phyloP scores from a whole-genome alignment of 2,888 invertebrate species.

The Gymnoscelis rufifasciata region DNA sequence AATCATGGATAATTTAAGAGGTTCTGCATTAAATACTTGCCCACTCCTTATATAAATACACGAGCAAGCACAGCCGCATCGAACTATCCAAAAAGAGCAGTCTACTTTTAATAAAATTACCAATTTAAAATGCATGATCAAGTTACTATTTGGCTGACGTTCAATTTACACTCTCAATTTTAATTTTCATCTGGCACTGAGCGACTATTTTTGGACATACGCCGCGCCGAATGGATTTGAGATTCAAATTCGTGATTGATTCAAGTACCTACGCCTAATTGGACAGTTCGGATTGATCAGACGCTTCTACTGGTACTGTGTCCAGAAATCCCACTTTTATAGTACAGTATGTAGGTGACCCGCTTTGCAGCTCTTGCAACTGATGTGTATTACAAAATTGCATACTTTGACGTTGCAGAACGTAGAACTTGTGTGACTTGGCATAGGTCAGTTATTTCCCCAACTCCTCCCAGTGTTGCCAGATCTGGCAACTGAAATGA shows the following conservation, averaged over 20 bases:
- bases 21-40: neutral
- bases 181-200: too few relatives aligned
- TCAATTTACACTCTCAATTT: too few relatives aligned
- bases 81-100: neutral
- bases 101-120: neutral
- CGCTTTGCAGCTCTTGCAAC: slow-evolving; percentile 38
- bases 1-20: neutral
- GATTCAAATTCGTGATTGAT: too few relatives aligned
- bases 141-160: neutral
- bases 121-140: neutral
- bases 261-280: too few relatives aligned
- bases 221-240: too few relatives aligned
- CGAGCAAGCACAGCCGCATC: neutral
- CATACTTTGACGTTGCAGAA: slow-evolving; percentile 33
- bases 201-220: too few relatives aligned
- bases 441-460: slow-evolving; percentile 11
- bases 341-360: slow-evolving; percentile 46
- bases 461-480: slow-evolving; percentile 3
- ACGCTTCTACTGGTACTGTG: slow-evolving; percentile 2
- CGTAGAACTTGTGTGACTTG: slow-evolving; percentile 10
- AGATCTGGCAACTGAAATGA: neutral
- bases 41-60: neutral
- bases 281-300: neutral
- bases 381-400: slow-evolving; percentile 53
- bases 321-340: slow-evolving; percentile 15